Conservation (phyloP, 2,797 vertebrate genomes). For the Gambelia wislizenii region DNA sequence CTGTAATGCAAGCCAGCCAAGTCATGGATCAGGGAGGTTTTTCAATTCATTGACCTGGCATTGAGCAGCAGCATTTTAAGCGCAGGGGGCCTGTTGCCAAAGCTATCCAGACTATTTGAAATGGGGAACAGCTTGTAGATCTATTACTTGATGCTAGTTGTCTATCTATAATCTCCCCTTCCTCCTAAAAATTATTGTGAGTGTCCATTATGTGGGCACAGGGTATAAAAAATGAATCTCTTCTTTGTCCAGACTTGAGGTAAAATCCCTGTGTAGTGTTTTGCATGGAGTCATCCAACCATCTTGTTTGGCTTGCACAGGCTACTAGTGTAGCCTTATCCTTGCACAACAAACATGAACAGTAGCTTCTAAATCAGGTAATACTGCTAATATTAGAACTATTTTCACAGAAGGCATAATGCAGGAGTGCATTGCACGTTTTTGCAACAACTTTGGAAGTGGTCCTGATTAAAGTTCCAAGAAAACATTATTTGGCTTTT, state of each 20-base stretch:
- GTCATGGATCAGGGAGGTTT: too few species aligned
- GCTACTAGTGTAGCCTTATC: not conserved
- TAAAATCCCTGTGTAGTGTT: not conserved
- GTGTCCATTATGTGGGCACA: not conserved
- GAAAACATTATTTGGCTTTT: slow-evolving; percentile 15
- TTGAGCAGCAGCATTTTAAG: too few species aligned
- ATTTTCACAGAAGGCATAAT: slow-evolving; percentile 39
- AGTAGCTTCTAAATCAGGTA: slow-evolving; percentile 46
- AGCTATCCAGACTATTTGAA: too few species aligned
- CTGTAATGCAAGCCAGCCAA: too few species aligned
- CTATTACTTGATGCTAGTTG: too few species aligned
- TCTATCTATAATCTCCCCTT: too few species aligned
- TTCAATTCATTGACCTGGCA: too few species aligned
- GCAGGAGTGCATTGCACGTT: not conserved
- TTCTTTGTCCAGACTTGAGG: not conserved
- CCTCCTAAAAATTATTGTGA: not conserved
- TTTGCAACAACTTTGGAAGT: slow-evolving; percentile 6
- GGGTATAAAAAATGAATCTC: not conserved
- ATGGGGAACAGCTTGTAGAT: too few species aligned
- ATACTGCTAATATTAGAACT: not conserved
- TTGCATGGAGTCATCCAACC: too few species aligned
- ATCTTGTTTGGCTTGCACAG: not conserved
- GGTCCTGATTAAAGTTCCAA: slow-evolving; percentile 20
- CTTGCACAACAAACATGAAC: slow-evolving; percentile 21
- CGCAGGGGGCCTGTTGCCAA: too few species aligned